Evolutionary conservation across 2,797 vertebrate genomes (phyloP).

Genomic region (Phataginus tetradactyla): DNA sequence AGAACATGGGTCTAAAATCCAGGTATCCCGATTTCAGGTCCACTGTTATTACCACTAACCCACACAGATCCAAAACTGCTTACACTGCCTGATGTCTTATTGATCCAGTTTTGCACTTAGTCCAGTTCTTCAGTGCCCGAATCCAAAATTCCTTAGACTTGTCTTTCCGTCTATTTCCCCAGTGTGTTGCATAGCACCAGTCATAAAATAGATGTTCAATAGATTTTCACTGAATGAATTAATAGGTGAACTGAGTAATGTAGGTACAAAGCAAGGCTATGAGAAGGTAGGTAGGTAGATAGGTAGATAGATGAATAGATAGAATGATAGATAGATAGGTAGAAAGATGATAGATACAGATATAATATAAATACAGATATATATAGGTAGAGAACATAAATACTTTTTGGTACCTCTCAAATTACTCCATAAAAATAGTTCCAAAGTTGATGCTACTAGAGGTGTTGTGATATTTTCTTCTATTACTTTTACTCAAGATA

Average conservation of each 20-base stretch:
- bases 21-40: neutral
- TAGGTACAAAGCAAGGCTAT: neutral
- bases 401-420: neutral
- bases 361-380: neutral
- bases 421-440: conserved; percentile 16
- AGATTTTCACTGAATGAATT: neutral
- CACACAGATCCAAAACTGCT: neutral
- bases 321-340: neutral
- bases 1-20: neutral
- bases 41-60: neutral
- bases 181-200: neutral
- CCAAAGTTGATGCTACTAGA: neutral
- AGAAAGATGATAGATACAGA: neutral
- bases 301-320: neutral
- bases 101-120: neutral
- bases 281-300: neutral
- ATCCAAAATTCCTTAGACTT: neutral
- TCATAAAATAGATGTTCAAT: neutral
- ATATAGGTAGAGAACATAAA: neutral
- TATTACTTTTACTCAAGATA: neutral
- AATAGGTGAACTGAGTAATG: neutral
- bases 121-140: neutral
- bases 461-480: neutral
- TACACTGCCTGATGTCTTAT: neutral
- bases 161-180: neutral